Evolutionary conservation across 1,140 invertebrate species (phyloP).

Genomic region (Aphelenchoides fujianensis): DNA sequence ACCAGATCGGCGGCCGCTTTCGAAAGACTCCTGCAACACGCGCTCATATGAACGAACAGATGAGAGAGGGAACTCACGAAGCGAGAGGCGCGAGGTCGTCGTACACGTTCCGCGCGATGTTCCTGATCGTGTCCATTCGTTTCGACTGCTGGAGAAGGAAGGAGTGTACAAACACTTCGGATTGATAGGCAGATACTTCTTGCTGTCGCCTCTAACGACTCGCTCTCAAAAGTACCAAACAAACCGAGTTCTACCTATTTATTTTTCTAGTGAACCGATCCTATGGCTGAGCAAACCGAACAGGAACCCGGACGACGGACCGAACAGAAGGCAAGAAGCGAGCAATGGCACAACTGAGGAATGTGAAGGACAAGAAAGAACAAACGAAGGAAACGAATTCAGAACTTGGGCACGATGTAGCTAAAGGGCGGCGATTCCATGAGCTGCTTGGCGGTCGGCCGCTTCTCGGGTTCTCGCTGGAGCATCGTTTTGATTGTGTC

Average conservation of each 20-base stretch:
- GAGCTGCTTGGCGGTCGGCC: conserved; percentile 36
- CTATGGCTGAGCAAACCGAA: background rate
- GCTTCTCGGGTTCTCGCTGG: conserved; percentile 26
- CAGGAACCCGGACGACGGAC: background rate
- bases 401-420: background rate
- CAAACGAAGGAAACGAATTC: background rate
- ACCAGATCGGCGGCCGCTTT: conserved; percentile 8
- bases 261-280: background rate
- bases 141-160: background rate
- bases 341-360: background rate
- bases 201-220: too few relatives aligned
- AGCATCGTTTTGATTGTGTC: conserved; percentile 26
- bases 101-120: conserved; percentile 1
- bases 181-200: too few relatives aligned
- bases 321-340: background rate
- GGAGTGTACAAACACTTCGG: background rate
- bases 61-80: background rate
- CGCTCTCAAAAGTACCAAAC: too few relatives aligned
- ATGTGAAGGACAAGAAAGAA: background rate
- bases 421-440: conserved; percentile 27
- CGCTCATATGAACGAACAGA: background rate
- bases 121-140: conserved; percentile 9
- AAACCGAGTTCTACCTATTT: too few relatives aligned
- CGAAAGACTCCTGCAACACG: background rate
- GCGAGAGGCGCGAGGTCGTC: conserved; percentile 2